Base-by-base conservation (phyloP, 2,113 vertebrate species). In the Dasypus novemcinctus region DNA sequence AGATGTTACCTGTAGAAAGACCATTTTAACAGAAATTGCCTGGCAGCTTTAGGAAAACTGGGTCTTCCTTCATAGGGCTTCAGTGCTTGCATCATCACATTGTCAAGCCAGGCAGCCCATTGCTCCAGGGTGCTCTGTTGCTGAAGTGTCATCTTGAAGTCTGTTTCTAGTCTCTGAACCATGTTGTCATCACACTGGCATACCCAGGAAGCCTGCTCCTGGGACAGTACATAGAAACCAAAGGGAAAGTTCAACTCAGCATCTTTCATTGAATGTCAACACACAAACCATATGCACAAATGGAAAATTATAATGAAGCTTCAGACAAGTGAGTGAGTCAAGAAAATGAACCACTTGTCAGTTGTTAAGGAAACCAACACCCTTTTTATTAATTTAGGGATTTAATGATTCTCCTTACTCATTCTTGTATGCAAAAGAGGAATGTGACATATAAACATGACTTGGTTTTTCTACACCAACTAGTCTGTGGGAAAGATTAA, bases 191-290 rank as follows among this genome's bases (percentile, higher is more conserved):
- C 99, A 98, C 98, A 99, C 98, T 99, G 99, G 96, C 99, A 99
- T 74, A 99, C 99, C 99, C 99, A 99, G 98, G 98, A 99, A 98
- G 99, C 99, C 98, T 99, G 99, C 95, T 99, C 99, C 99, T 99
- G 97, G 98, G 81, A 98, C 5, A 97, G 88, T 38, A 97, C 75
- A 98, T 23, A 89, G 74, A 81, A 20, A 90, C 61, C 63, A 95
- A 83, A 96, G 57, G 23, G 63, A 92, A 88, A 95, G 41, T 68
- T 94, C 43, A 87, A 90, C 41, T 91, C 89, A 63, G 69, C 54
- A 94, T 1, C 66, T 94, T 94, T 94, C 33, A 96, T 43, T 87
- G 78, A 86, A 54, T 29, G 46, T 90, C 33, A 79, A 76, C 85
- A 91, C 0, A 38, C 31, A 97, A 71, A 25, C 36, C 29, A 49